A percentile compares a stretch with the other conserved stretches of the same genome.
phyloP scores from a whole-genome alignment of 2,797 vertebrate genomes.

The Catamblyrhynchus diadema region DNA sequence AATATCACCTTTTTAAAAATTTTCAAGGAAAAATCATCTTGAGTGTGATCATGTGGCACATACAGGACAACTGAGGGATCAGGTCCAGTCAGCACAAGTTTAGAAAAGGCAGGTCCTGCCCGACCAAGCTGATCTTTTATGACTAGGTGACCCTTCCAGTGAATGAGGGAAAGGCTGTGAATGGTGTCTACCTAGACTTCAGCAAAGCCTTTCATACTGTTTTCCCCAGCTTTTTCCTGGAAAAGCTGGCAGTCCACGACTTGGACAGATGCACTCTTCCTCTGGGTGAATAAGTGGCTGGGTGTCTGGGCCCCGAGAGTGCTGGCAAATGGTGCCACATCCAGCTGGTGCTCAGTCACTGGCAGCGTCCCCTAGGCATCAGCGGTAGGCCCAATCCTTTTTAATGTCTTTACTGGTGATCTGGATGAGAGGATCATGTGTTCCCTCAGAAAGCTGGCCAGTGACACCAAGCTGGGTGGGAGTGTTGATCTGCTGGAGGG shows the following conservation, averaged over 20 bases:
- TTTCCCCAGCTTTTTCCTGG: neutral
- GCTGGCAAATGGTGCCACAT: neutral
- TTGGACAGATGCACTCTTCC: neutral
- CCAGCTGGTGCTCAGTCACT: too few relatives aligned
- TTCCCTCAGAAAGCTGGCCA: neutral
- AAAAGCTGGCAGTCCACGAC: fast-evolving
- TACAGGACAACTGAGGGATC: neutral
- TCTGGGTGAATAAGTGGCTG: neutral
- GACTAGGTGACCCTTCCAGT: neutral
- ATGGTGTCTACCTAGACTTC: neutral
- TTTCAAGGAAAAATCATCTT: neutral
- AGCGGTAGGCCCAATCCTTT: neutral
- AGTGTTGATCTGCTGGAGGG: neutral
- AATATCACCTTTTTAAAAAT: fast-evolving
- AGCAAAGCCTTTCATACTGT: neutral
- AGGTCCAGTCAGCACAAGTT: fast-evolving
- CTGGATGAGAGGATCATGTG: neutral
- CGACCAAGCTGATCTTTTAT: neutral
- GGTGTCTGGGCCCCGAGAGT: neutral
- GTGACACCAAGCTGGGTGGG: too few relatives aligned
- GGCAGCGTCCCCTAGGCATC: neutral
- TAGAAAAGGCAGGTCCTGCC: neutral
- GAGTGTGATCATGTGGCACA: fast-evolving
- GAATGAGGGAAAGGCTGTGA: neutral
- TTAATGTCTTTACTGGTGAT: neutral